phyloP scores from a whole-genome alignment of 2,888 invertebrate genomes.

The Encarsia formosa region DNA sequence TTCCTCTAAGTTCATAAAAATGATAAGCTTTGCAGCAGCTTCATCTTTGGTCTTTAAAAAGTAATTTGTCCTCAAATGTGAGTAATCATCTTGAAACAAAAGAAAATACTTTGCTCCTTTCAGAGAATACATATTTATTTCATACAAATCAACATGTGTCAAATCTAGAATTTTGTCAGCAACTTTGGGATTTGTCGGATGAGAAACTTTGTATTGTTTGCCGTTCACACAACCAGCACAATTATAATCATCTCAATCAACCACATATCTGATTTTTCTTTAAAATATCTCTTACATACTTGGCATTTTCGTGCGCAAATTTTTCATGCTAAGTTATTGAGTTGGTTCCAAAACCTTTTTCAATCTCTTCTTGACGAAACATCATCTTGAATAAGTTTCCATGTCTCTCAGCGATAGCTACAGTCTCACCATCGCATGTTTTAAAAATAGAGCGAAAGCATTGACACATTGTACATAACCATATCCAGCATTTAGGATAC shows the following conservation, averaged over 20 bases:
- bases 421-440: too few relatives aligned
- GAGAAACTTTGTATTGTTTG: slow-evolving; percentile 24
- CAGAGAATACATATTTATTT: slow-evolving; percentile 32
- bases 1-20: slow-evolving; percentile 33
- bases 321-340: too few relatives aligned
- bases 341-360: too few relatives aligned
- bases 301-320: not conserved
- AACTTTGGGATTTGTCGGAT: slow-evolving; percentile 1
- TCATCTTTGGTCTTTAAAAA: slow-evolving; percentile 36
- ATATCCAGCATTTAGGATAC: too few relatives aligned
- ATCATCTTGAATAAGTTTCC: too few relatives aligned
- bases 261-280: slow-evolving; percentile 29
- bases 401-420: too few relatives aligned
- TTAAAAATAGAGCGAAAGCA: too few relatives aligned
- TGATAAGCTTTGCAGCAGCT: slow-evolving; percentile 29
- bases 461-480: too few relatives aligned
- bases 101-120: slow-evolving; percentile 37
- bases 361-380: too few relatives aligned
- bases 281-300: not conserved
- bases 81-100: slow-evolving; percentile 28
- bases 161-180: slow-evolving; percentile 2
- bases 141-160: slow-evolving; percentile 36
- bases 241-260: slow-evolving; percentile 34
- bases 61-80: slow-evolving; percentile 22
- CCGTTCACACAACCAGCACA: slow-evolving; percentile 33